Percentiles rank a stretch among this genome's conserved stretches.
Conservation (phyloP, 2,888 invertebrate genomes). For the Podabrus alpinus region DNA sequence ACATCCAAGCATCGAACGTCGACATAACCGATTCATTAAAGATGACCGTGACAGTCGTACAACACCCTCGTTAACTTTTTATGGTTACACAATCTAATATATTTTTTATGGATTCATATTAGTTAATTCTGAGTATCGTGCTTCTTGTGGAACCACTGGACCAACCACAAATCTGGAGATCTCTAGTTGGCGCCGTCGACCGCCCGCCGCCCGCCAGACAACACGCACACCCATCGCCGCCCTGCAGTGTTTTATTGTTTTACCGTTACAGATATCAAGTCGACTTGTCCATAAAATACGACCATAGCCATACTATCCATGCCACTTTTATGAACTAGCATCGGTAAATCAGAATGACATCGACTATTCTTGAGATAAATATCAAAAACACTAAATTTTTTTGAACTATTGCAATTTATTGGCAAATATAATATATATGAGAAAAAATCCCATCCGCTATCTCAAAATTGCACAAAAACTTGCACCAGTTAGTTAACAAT, state of each 20-base stretch:
- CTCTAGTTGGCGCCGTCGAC: slow-evolving; percentile 51
- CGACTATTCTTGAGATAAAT: slow-evolving; percentile 27
- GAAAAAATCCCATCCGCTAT: neutral
- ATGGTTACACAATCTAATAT: neutral
- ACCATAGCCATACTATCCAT: slow-evolving; percentile 38
- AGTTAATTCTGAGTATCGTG: slow-evolving; percentile 24
- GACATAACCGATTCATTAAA: slow-evolving; percentile 26
- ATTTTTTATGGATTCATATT: neutral
- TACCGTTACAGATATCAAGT: slow-evolving; percentile 55
- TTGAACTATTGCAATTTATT: slow-evolving; percentile 6
- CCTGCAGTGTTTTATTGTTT: slow-evolving; percentile 57
- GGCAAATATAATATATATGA: neutral
- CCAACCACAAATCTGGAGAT: slow-evolving; percentile 15
- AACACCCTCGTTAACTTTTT: neutral
- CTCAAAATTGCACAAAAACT: neutral
- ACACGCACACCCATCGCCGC: slow-evolving; percentile 53
- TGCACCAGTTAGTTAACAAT: neutral
- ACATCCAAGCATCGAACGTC: slow-evolving; percentile 28
- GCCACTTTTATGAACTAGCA: slow-evolving; percentile 42
- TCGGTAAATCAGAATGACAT: slow-evolving; percentile 45
- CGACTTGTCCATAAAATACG: slow-evolving; percentile 40
- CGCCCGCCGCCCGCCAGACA: slow-evolving; percentile 53
- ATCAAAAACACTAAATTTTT: slow-evolving; percentile 20
- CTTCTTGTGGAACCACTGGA: slow-evolving; percentile 20
- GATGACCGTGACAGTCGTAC: slow-evolving; percentile 1